phyloP scores from a whole-genome alignment of 2,797 vertebrate species.

The Carduelis carduelis region DNA sequence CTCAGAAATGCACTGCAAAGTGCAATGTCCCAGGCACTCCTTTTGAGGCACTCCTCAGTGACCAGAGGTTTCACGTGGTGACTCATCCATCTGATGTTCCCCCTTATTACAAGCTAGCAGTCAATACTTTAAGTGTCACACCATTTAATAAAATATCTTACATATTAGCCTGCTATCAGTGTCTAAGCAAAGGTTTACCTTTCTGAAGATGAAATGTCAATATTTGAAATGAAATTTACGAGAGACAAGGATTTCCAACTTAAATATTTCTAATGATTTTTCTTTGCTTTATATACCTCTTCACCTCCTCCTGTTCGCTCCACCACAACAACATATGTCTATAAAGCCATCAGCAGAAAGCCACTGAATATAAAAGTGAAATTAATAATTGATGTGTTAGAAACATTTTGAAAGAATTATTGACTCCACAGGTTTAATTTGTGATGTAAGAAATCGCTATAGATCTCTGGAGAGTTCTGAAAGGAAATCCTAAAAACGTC shows the following conservation, averaged over 20 bases:
- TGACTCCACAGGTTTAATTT: background rate
- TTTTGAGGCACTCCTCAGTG: background rate
- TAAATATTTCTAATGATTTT: background rate
- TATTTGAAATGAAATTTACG: background rate
- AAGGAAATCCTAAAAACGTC: background rate
- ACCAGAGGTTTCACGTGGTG: background rate
- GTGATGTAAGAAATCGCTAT: background rate
- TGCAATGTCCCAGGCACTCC: background rate
- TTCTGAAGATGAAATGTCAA: background rate
- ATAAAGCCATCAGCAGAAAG: background rate
- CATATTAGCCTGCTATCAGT: background rate
- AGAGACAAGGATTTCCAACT: background rate
- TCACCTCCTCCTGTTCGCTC: background rate
- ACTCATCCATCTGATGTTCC: background rate
- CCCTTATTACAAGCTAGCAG: background rate
- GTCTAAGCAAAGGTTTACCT: background rate
- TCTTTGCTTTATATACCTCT: background rate
- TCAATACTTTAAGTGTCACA: background rate
- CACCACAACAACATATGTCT: background rate
- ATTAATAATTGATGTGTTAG: conserved; percentile 3
- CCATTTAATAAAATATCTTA: background rate
- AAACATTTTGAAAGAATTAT: background rate
- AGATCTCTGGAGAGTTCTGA: background rate
- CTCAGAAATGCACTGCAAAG: background rate
- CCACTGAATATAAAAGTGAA: background rate